Base-by-base conservation (phyloP, 2,797 vertebrate genomes). In the Notolepis coatsorum region DNA sequence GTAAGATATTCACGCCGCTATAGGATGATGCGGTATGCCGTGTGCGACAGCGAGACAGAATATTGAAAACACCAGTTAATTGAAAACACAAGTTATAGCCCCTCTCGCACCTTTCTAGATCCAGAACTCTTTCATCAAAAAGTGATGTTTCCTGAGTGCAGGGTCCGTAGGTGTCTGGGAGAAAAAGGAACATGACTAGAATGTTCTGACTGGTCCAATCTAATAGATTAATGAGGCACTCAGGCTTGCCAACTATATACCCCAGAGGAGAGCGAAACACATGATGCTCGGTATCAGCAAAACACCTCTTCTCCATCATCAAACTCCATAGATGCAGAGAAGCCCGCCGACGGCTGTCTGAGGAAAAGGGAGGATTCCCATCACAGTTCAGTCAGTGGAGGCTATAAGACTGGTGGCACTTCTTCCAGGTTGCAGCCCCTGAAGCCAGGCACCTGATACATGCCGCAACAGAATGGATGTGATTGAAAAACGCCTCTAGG, bases 161-260 rank as follows among this genome's bases (percentile, higher is more conserved):
- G 46, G n/a, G 23, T 28, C 12, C 15, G 7, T 33, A 46, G 27
- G n/a, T 72, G 65, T 69, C 65, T 45, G 27, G 64, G 51, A 80
- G 70, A 80, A 71, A 42, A n/a, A 59, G 59, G 76, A 71, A 79
- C 76, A 81, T 69, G 66, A 76, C 63, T 83, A 39, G 31, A 85
- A 85, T 84, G 78, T 81, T 88, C 81, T 85, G 88, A 84, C 88
- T 87, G 82, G 80, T 91, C 84, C 86, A 90, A 89, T 90, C 78
- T 86, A 73, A 77, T 79, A 89, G 88, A 92, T 91, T 84, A 92
- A 92, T 92, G 88, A 90, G 79, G 84, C 82, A 82, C 68, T 65
- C 57, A 65, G 62, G 43, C 70, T 75, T 77, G 74, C 76, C 80
- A 81, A 78, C 73, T 68, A 33, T 48, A 57, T 38, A 56, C 76